Conservation (phyloP, 2,113 vertebrate species). For the Grammomys dolichurus region DNA sequence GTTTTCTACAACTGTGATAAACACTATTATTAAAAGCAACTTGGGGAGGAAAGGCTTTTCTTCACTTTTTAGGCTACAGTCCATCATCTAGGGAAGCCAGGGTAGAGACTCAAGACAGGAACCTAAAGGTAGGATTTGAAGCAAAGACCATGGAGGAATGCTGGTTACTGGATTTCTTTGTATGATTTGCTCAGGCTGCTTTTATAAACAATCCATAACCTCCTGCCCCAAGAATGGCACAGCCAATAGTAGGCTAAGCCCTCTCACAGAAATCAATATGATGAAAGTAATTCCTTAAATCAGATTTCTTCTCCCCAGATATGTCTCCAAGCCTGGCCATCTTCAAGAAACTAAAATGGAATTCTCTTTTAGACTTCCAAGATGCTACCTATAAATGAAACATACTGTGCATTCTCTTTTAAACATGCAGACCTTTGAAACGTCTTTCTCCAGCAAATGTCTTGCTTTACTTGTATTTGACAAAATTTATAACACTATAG, state of each 20-base stretch:
- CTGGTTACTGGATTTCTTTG: background rate
- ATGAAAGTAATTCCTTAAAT: background rate
- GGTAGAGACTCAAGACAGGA: background rate
- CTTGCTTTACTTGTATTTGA: constrained; percentile 28
- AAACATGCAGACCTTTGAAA: background rate
- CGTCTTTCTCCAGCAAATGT: background rate
- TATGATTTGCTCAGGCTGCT: background rate
- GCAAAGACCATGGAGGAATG: background rate
- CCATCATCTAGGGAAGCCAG: background rate
- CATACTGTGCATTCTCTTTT: background rate
- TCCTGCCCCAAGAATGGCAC: background rate
- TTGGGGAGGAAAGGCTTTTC: background rate
- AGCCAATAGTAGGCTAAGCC: background rate
- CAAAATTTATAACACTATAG: constrained; percentile 17
- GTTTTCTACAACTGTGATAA: background rate
- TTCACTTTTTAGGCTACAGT: background rate
- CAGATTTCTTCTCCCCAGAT: background rate
- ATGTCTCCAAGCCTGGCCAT: background rate
- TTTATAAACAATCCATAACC: background rate
- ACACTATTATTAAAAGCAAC: background rate
- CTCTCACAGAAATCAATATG: background rate
- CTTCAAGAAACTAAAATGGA: background rate
- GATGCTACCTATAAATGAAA: background rate
- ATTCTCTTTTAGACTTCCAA: background rate
- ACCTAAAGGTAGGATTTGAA: background rate